A percentile compares a stretch with the other conserved stretches of the same genome.
Conservation (phyloP, 2,888 invertebrate species). For the Hemistola chrysoprasaria region DNA sequence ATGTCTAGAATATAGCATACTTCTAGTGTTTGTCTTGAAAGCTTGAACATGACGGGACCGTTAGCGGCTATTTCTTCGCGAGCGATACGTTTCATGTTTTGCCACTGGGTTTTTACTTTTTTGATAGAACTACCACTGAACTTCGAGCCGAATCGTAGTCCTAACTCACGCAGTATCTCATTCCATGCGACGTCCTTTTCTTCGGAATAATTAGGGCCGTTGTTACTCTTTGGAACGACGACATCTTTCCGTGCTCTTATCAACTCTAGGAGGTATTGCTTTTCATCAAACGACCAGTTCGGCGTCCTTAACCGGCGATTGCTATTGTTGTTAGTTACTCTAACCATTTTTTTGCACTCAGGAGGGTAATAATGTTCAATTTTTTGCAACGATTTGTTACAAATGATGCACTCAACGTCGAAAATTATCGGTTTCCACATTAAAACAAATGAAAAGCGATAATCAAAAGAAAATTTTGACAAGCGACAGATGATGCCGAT, state of each 20-base stretch:
- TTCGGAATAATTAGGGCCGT: slow-evolving; percentile 69
- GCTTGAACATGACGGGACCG: slow-evolving; percentile 53
- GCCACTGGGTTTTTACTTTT: slow-evolving; percentile 78
- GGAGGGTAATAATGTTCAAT: slow-evolving; percentile 62
- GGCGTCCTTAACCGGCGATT: slow-evolving; percentile 65
- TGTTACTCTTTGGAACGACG: slow-evolving; percentile 66
- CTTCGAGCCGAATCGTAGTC: slow-evolving; percentile 62
- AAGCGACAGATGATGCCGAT: slow-evolving; percentile 45
- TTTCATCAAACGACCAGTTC: slow-evolving; percentile 74
- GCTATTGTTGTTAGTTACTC: slow-evolving; percentile 47
- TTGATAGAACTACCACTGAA: slow-evolving; percentile 66
- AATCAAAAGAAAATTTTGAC: slow-evolving; percentile 42
- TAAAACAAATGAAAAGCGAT: slow-evolving; percentile 62
- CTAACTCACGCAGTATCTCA: slow-evolving; percentile 61
- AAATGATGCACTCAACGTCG: slow-evolving; percentile 78
- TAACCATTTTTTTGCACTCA: slow-evolving; percentile 54
- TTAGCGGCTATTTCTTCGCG: slow-evolving; percentile 65
- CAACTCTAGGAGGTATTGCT: slow-evolving; percentile 70
- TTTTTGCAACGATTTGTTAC: slow-evolving; percentile 78
- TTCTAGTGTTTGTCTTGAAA: slow-evolving; percentile 60
- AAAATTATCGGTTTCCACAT: slow-evolving; percentile 75
- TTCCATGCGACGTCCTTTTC: slow-evolving; percentile 75
- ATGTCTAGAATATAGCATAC: slow-evolving; percentile 65
- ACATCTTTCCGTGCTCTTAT: slow-evolving; percentile 68
- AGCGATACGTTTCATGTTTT: slow-evolving; percentile 76